Evolutionary conservation across 92 coral and sea anemone genomes (phyloP), one percentile per base, ranked within the genome.

Genomic region (Siderastrea radians): DNA sequence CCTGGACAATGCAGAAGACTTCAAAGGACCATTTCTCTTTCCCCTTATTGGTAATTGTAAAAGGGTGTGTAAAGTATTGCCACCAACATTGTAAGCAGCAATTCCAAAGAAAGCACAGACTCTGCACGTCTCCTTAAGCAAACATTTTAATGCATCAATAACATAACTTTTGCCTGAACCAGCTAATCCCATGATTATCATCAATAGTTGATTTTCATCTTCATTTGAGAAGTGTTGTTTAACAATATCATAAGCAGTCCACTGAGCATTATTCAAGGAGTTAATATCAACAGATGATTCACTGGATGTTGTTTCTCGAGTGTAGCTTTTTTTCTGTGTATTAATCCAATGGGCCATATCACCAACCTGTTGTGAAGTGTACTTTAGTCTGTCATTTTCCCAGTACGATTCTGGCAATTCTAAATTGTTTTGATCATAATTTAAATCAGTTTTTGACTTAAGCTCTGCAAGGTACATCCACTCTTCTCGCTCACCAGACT

Each of bases 111-210:
- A 85, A 63, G 94, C 79, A 58, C 90, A 84, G 6, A 86, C 88
- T 52, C 43, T 77, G 87, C 94, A 86, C 17, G 16, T 10, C 14
- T 75, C 2, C 6, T 59, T 55, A 13, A 91, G 81, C 3, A 77
- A 45, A 1, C 9, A 66, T 49, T 66, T 81, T 17, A 82, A 62
- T 48, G 88, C 87, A 47, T 91, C 82, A 11, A 86, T 86, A 38
- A 91, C 79, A 86, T 80, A 91, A 50, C 94, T 91, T 26, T 91
- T 91, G 2, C 91, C 91, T 49, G 94, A 84, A 9, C 90, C 90
- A 12, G 83, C 93, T 38, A 52, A 49, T 14, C 87, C 93, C 14
- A 59, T 86, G 11, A 91, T 85, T 26, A 86, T 81, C 74, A 91
- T 49, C 0, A 86, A 43, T 61, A 91, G 78, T 47, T 81, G 88